A percentile compares a stretch with the other conserved stretches of the same genome.
Evolutionary conservation across 2,797 vertebrate genomes (phyloP).

Genomic region (Sebastes dallii): DNA sequence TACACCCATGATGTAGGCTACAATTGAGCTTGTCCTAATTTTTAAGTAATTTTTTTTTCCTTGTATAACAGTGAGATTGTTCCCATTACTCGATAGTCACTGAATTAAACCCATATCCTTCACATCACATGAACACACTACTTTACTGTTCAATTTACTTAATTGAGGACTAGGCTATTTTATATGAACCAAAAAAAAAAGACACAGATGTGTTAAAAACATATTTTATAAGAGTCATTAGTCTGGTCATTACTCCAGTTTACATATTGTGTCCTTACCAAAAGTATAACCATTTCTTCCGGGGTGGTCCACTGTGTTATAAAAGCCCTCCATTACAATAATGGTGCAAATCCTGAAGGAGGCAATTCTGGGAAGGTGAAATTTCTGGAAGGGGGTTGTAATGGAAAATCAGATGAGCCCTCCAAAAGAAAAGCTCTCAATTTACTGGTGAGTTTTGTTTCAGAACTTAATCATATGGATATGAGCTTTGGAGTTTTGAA

Average conservation of each 20-base stretch:
- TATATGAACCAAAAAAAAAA: not conserved
- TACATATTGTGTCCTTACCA: not conserved
- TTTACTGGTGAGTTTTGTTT: not conserved
- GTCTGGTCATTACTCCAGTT: not conserved
- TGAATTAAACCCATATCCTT: not conserved
- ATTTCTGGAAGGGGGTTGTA: constrained; percentile 7
- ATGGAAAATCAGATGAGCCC: constrained; percentile 26
- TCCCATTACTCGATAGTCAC: not conserved
- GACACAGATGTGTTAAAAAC: not conserved
- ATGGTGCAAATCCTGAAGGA: constrained; percentile 4
- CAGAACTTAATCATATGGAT: not conserved
- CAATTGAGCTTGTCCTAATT: not conserved
- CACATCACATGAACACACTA: not conserved
- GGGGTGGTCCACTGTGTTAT: constrained; percentile 11
- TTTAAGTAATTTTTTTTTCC: not conserved
- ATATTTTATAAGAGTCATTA: not conserved
- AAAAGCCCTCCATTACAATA: not conserved
- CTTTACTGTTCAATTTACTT: not conserved
- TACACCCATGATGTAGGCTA: not conserved
- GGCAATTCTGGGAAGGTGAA: not conserved
- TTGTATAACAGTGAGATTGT: not conserved
- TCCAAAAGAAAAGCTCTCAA: constrained; percentile 2
- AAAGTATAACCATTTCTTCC: not conserved
- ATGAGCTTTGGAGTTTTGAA: not conserved
- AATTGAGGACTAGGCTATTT: not conserved